Percentiles rank a stretch among this genome's conserved stretches.
Evolutionary conservation across 2,797 vertebrate genomes (phyloP).

Genomic region (Neoniphon sammara): DNA sequence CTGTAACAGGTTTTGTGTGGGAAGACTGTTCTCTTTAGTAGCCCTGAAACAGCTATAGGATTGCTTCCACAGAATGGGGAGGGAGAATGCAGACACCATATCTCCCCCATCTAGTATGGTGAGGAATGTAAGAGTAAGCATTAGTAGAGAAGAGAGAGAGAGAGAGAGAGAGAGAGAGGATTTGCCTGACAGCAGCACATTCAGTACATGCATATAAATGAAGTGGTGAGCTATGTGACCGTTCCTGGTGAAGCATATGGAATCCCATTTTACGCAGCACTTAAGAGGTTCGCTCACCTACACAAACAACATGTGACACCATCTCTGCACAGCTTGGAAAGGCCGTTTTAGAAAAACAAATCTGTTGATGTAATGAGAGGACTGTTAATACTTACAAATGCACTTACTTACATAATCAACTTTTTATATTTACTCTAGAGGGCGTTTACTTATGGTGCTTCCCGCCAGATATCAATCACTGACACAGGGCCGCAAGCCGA

Average conservation of each 20-base stretch:
- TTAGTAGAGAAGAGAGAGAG: constrained; percentile 27
- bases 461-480: constrained; percentile 65
- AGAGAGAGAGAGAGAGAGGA: neutral
- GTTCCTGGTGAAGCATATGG: neutral
- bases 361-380: constrained; percentile 59
- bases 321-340: constrained; percentile 24
- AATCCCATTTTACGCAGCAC: constrained; percentile 31
- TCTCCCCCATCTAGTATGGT: constrained; percentile 51
- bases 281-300: constrained; percentile 33
- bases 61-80: constrained; percentile 25
- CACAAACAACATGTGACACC: constrained; percentile 43
- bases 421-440: constrained; percentile 61
- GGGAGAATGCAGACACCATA: constrained; percentile 47
- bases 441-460: constrained; percentile 52
- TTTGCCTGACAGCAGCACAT: constrained; percentile 16
- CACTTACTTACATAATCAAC: constrained; percentile 72
- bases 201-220: constrained; percentile 42
- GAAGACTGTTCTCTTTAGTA: constrained; percentile 31
- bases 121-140: constrained; percentile 59
- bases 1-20: constrained; percentile 33
- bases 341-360: constrained; percentile 63
- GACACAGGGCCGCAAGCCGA: constrained; percentile 59
- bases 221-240: constrained; percentile 26
- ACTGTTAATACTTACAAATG: constrained; percentile 60
- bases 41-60: constrained; percentile 36